Evolutionary conservation across 2,888 invertebrate genomes (phyloP), one percentile per base, ranked within the genome.

Genomic region (Cecidostiba fungosa): DNA sequence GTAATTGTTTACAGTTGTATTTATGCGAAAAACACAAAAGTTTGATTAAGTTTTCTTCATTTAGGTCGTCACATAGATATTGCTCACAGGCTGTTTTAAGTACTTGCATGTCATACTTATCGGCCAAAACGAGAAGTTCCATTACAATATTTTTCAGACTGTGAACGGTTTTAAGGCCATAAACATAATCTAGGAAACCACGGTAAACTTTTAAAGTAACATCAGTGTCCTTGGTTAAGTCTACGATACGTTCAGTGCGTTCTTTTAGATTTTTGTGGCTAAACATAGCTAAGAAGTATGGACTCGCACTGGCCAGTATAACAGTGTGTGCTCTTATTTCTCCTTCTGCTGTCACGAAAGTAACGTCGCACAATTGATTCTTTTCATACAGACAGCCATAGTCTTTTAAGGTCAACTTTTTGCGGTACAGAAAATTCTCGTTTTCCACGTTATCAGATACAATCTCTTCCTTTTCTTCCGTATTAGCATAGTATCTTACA

Each of bases 281-380:
- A n/a, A 74, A 74, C 73, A 47, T 74, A 0, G 73, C 43, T 43
- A 47, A 47, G 47, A 74, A 47, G 47, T 74, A 74, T 10, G 43
- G 47, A 26, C 73, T 74, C 19, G 6, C 26, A 3, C 19, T 47
- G 6, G 73, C 73, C 3, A 74, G 47, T 29, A 74, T 26, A 3
- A n/a, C 32, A 3, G 19, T 16, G 23, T 47, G 47, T 16, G 73
- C 73, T 12, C 47, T 47, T 23, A 74, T 26, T 47, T 47, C 47
- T 43, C 43, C 43, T 6, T 23, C 12, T 12, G 4, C 29, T 2
- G 43, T 47, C 23, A 26, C 12, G 26, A 74, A 47, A 5, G n/a
- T 74, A 23, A 47, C 16, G 29, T 74, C 74, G 29, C 19, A 74
- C 14, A 74, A 1, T 26, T 47, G 47, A 5, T 74, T n/a, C 0